Evolutionary conservation across 2,113 vertebrate species (phyloP), one percentile per base, ranked within the genome.

Genomic region (Ceratotherium simum): DNA sequence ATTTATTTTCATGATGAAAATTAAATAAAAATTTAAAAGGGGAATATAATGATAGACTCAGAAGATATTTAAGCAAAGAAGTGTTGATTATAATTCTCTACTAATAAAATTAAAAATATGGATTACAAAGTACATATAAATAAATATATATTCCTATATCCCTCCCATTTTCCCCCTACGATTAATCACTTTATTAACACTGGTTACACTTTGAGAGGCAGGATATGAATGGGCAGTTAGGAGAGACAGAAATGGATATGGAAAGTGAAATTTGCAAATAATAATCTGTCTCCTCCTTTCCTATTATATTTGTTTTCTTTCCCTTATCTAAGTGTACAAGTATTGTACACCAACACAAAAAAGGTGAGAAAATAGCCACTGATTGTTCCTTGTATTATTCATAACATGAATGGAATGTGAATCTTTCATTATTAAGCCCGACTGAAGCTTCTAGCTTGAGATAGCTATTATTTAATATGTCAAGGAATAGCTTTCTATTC

Each of bases 1-100:
- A 81, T 39, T 91, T 93, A 93, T 51, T 78, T 93, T 78, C 21
- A 96, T 82, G 25, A 73, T 76, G 14, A 81, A 81, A 91, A 81
- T 58, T 65, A 94, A 78, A 76, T 65, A 94, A 78, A 76, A 48
- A 76, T 42, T 69, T 70, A 11, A 78, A 90, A 62, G 14, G 54
- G 64, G 20, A 86, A 65, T 87, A 72, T 70, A 60, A 94, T 39
- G 46, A 72, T 18, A 90, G 13, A 86, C 31, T 65, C 23, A 79
- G 21, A 79, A 92, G 46, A 89, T 62, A 92, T 64, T 67, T 88
- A 46, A 65, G 58, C 25, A 72, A 87, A 21, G 58, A 58, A 87
- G 88, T 75, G 6, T 27, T 88, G 20, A 67, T 46, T 65, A 58
- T 25, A 92, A 73, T 42, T 81, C 25, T 75, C 48, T 48, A 42